Conservation (phyloP, 1,140 invertebrate species). For the Fopius arisanus region DNA sequence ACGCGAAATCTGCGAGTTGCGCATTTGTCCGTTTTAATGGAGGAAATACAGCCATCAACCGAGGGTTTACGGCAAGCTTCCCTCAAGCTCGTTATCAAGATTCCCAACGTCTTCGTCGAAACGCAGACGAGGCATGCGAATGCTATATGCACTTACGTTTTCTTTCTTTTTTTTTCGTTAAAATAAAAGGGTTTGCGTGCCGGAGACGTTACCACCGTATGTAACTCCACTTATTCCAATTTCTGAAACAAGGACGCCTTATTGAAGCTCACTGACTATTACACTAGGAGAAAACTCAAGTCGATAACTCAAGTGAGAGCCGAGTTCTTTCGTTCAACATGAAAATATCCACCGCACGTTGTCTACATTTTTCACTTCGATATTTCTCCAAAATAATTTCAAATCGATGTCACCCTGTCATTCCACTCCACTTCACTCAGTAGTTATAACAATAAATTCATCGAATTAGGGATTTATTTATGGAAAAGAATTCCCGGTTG, state of each 20-base stretch:
- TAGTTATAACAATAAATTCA: too few relatives aligned
- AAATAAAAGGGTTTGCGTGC: constrained; percentile 12
- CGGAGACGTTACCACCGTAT: not conserved
- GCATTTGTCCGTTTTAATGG: constrained; percentile 20
- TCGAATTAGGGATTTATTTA: too few relatives aligned
- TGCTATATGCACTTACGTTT: constrained; percentile 19
- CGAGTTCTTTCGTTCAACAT: not conserved
- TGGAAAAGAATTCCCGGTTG: too few relatives aligned
- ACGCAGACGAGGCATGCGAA: constrained; percentile 13
- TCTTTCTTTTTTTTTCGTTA: not conserved
- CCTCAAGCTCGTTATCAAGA: constrained; percentile 12
- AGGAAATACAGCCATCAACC: constrained; percentile 26
- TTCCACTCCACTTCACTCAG: not conserved
- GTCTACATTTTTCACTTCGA: not conserved
- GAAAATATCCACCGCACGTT: not conserved
- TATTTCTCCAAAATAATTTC: too few relatives aligned
- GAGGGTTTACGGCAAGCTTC: constrained; percentile 19
- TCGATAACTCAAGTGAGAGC: not conserved
- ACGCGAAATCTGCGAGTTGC: not conserved
- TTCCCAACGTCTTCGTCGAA: constrained; percentile 9
- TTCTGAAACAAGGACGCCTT: not conserved
- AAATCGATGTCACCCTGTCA: too few relatives aligned
- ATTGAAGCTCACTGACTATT: constrained; percentile 9
- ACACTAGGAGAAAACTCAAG: not conserved
- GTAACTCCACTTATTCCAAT: constrained; percentile 4